Conservation (phyloP, 2,888 invertebrate species). For the Drosophila emarginata region DNA sequence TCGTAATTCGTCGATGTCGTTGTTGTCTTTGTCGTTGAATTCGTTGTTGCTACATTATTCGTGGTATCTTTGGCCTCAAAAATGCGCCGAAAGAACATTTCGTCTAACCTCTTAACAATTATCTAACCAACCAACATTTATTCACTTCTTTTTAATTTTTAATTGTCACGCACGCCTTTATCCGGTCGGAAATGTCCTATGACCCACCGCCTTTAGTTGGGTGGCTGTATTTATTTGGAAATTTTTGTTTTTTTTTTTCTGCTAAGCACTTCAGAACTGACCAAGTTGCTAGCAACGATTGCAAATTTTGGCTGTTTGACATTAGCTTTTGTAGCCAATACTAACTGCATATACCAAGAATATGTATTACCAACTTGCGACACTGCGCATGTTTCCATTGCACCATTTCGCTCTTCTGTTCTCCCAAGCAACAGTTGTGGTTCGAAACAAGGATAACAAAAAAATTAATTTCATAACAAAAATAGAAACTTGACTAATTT, state of each 20-base stretch:
- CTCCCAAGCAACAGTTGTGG: constrained; percentile 13
- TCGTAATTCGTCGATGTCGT: constrained; percentile 30
- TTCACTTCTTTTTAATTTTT: constrained; percentile 55
- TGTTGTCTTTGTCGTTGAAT: constrained; percentile 39
- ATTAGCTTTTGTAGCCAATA: constrained; percentile 54
- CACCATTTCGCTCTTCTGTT: not conserved
- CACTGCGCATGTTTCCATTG: constrained; percentile 56
- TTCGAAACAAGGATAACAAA: constrained; percentile 1
- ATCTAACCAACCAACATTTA: constrained; percentile 44
- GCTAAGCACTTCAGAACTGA: constrained; percentile 44
- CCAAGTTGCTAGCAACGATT: constrained; percentile 69
- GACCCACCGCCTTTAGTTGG: not conserved
- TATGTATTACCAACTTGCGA: not conserved
- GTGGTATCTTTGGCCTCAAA: constrained; percentile 74
- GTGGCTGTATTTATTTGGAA: not conserved
- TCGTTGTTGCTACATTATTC: constrained; percentile 30
- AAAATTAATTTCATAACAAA: too few species aligned
- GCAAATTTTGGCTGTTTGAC: constrained; percentile 34
- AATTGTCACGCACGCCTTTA: constrained; percentile 67
- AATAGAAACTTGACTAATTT: not conserved
- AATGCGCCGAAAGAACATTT: constrained; percentile 81
- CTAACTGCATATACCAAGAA: not conserved
- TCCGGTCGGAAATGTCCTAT: constrained; percentile 47
- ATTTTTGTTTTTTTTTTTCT: constrained; percentile 10
- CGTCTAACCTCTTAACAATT: constrained; percentile 40